Evolutionary conservation across 2,888 invertebrate genomes (phyloP).

Genomic region (Horisme vitalbata): DNA sequence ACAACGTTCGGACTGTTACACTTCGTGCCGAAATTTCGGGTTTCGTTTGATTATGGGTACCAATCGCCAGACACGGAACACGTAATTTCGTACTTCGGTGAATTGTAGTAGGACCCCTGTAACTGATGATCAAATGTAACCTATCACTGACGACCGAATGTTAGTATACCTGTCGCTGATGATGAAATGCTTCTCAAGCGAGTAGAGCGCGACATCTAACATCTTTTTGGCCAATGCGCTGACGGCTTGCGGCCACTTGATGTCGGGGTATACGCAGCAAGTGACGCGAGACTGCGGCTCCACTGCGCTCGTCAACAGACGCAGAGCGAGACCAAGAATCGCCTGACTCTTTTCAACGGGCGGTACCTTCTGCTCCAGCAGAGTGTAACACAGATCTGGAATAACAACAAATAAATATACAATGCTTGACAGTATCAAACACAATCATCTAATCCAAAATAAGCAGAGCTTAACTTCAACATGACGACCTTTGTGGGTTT

Average conservation of each 20-base stretch:
- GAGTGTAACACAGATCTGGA: constrained; percentile 58
- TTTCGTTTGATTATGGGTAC: too few species aligned
- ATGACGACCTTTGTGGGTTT: too few species aligned
- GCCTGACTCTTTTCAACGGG: constrained; percentile 62
- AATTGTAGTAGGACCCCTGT: too few species aligned
- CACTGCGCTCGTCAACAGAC: constrained; percentile 52
- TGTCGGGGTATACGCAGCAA: constrained; percentile 59
- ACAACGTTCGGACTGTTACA: too few species aligned
- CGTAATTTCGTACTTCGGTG: too few species aligned
- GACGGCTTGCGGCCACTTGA: constrained; percentile 56
- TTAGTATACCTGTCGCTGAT: constrained; percentile 58
- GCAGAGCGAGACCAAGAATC: constrained; percentile 51
- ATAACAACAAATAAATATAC: constrained; percentile 2
- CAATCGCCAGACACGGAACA: too few species aligned
- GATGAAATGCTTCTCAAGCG: constrained; percentile 53
- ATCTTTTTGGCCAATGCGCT: constrained; percentile 46
- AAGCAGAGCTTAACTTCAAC: too few species aligned
- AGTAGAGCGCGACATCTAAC: constrained; percentile 48
- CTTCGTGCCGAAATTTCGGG: too few species aligned
- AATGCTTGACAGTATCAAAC: too few species aligned
- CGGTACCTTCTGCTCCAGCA: constrained; percentile 54
- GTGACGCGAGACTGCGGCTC: constrained; percentile 28
- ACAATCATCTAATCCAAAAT: too few species aligned
- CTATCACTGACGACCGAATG: too few species aligned
- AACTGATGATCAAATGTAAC: too few species aligned